phyloP scores from a whole-genome alignment of 1,140 invertebrate species.

The Drosophila novamexicana region DNA sequence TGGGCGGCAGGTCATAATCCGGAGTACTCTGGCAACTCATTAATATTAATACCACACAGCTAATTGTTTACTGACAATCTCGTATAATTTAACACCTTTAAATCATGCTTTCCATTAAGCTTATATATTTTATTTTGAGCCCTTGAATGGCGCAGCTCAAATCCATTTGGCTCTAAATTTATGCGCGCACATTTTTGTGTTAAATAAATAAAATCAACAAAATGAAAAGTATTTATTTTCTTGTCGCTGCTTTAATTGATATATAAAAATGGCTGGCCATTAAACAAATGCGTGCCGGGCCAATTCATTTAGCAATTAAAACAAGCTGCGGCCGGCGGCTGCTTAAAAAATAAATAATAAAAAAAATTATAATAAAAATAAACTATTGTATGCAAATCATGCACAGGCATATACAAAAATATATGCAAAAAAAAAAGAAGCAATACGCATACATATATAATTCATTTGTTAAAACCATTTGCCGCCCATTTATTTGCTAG shows the following conservation, averaged over 20 bases:
- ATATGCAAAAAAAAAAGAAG: neutral
- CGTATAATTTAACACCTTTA: constrained; percentile 33
- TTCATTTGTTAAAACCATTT: constrained; percentile 79
- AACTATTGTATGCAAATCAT: constrained; percentile 78
- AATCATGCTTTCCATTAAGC: constrained; percentile 28
- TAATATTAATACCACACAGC: neutral
- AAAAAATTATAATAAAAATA: constrained; percentile 45
- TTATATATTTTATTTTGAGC: constrained; percentile 27
- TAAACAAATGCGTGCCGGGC: constrained; percentile 62
- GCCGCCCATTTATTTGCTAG: constrained; percentile 68
- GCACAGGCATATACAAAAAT: constrained; percentile 47
- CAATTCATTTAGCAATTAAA: constrained; percentile 81
- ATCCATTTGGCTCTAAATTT: constrained; percentile 54
- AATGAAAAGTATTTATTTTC: constrained; percentile 57
- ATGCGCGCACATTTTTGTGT: constrained; percentile 56
- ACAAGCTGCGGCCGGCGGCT: constrained; percentile 59
- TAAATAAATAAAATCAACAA: constrained; percentile 26
- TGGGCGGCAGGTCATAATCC: neutral
- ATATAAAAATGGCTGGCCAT: constrained; percentile 75
- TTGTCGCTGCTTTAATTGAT: constrained; percentile 73
- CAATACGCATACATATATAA: constrained; percentile 57
- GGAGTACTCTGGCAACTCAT: neutral
- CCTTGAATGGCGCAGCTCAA: constrained; percentile 20
- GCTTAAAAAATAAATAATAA: constrained; percentile 33
- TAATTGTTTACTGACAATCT: constrained; percentile 3